Conservation (phyloP, 2,888 invertebrate genomes). For the Salticus scenicus region DNA sequence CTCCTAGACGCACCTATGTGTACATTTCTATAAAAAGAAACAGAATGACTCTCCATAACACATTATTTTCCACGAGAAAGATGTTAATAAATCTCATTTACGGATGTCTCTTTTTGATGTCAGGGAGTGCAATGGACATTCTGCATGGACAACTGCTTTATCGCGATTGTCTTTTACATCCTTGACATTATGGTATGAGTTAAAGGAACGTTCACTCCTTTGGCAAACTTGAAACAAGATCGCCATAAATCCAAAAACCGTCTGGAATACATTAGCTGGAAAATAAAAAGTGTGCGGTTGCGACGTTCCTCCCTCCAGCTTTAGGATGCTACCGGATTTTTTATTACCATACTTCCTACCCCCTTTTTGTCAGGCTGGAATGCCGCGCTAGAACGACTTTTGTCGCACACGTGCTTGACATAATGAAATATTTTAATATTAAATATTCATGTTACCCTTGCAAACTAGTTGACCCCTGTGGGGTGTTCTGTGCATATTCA, state of each 20-base stretch:
- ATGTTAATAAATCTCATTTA: no score
- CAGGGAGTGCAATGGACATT: neutral
- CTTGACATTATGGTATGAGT: neutral
- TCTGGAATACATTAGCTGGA: neutral
- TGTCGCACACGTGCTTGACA: neutral
- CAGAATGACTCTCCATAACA: no score
- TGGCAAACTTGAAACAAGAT: neutral
- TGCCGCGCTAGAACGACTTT: neutral
- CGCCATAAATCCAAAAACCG: neutral
- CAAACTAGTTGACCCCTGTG: neutral
- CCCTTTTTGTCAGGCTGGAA: neutral
- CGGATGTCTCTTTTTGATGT: no score
- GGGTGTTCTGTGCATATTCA: neutral
- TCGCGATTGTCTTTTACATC: neutral
- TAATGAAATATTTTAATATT: neutral
- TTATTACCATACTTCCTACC: neutral
- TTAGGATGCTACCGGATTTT: neutral
- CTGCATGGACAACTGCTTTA: neutral
- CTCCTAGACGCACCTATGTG: no score
- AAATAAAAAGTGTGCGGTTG: neutral
- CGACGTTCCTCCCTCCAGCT: neutral
- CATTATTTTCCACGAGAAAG: no score
- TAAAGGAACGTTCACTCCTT: neutral
- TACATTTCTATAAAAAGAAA: no score
- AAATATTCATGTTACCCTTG: neutral